phyloP scores from a whole-genome alignment of 2,113 vertebrate species.

The Pelecanoides urinatrix region DNA sequence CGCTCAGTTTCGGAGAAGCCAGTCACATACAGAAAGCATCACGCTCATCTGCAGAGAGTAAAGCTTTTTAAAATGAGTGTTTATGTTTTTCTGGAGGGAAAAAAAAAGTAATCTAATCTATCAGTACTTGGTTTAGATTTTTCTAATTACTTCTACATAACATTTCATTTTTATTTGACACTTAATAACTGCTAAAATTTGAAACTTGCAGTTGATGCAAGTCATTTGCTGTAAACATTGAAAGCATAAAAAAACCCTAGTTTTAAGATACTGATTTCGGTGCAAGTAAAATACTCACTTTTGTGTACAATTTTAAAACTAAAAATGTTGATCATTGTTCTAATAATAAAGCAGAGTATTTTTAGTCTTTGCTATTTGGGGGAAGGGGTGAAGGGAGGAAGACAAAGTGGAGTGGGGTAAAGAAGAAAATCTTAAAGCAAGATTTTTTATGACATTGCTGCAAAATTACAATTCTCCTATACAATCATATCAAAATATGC shows the following conservation, averaged over 20 bases:
- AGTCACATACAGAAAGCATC: constrained; percentile 9
- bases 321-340: neutral
- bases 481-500: neutral
- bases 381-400: neutral
- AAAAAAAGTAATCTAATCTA: neutral
- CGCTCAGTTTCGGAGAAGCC: neutral
- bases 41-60: neutral
- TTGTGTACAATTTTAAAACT: neutral
- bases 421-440: neutral
- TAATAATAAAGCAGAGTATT: neutral
- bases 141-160: neutral
- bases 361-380: neutral
- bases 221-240: neutral
- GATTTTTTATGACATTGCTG: neutral
- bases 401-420: neutral
- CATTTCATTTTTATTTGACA: neutral
- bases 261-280: neutral
- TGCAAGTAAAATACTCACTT: neutral
- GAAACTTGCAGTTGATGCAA: neutral
- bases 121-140: neutral
- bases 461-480: neutral
- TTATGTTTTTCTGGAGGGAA: neutral
- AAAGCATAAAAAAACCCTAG: neutral
- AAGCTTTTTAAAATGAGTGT: neutral
- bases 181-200: constrained; percentile 13